Percentiles rank a stretch among this genome's conserved stretches.
Conservation (phyloP, 2,888 invertebrate species). For the Meganola albula region DNA sequence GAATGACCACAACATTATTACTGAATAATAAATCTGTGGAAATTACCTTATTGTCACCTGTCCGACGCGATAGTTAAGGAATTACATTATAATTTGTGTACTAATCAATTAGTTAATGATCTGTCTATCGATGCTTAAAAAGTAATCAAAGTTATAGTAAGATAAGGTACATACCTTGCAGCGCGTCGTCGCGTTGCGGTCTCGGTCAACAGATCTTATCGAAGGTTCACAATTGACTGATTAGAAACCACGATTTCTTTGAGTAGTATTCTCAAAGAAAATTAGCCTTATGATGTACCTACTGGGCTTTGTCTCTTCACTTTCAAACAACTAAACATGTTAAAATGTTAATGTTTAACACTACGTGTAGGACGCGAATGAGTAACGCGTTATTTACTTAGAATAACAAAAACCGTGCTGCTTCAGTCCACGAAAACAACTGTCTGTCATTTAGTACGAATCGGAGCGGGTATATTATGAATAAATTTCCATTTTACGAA, state of each 20-base stretch:
- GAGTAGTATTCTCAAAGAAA: constrained; percentile 33
- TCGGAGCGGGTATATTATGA: constrained; percentile 31
- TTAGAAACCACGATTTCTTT: constrained; percentile 23
- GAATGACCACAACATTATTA: constrained; percentile 12
- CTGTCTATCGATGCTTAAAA: constrained; percentile 46
- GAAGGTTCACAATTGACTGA: constrained; percentile 48
- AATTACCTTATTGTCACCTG: constrained; percentile 25
- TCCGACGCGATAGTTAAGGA: constrained; percentile 25
- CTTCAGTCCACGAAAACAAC: constrained; percentile 21
- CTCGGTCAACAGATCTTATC: constrained; percentile 32
- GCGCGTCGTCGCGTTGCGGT: constrained; percentile 17
- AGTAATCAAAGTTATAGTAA: constrained; percentile 35
- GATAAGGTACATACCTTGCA: constrained; percentile 43
- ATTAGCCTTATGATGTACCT: constrained; percentile 38
- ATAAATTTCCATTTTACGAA: constrained; percentile 34
- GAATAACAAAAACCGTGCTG: constrained; percentile 24
- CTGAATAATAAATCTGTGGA: constrained; percentile 18
- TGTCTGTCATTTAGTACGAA: constrained; percentile 33
- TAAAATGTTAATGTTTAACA: constrained; percentile 18
- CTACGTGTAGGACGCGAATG: constrained; percentile 9
- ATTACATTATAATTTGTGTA: constrained; percentile 28
- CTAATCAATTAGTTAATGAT: constrained; percentile 24
- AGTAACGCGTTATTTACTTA: constrained; percentile 13
- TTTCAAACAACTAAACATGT: constrained; percentile 25
- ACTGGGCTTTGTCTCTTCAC: constrained; percentile 39